These are phyloP conservation scores for Lepus oiostolus DNA, from an alignment of 2,797 vertebrate genomes.

Conservation along the genomic window DNA sequence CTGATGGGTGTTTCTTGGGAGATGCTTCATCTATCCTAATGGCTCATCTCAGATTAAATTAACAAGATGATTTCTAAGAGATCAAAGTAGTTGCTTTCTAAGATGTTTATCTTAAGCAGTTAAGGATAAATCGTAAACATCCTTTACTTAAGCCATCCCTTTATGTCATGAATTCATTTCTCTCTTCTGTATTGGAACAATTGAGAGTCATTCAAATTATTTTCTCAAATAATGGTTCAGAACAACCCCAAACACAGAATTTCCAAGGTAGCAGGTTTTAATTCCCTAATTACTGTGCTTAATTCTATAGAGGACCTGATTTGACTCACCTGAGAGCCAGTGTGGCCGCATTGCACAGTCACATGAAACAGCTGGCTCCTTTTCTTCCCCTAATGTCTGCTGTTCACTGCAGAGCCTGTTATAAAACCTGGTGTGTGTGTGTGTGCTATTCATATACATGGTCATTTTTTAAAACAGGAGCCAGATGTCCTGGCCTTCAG, in stretches of 20 bases:
- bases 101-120: constrained; percentile 38
- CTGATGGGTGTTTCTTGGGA: not conserved
- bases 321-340: not conserved
- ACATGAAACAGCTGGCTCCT: not conserved
- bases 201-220: constrained; percentile 30
- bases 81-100: constrained; percentile 51
- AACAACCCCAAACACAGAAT: not conserved
- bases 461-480: not conserved
- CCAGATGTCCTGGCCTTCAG: constrained; percentile 14
- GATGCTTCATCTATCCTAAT: not conserved
- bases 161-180: constrained; percentile 35
- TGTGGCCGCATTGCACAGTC: not conserved
- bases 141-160: constrained; percentile 2
- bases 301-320: not conserved
- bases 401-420: not conserved
- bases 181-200: not conserved
- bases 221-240: constrained; percentile 49
- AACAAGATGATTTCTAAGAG: constrained; percentile 60
- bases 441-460: not conserved
- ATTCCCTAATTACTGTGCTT: not conserved
- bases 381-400: not conserved
- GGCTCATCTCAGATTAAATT: constrained; percentile 49
- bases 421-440: not conserved
- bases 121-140: constrained; percentile 2
- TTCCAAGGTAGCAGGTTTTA: not conserved